A percentile compares a stretch with the other conserved stretches of the same genome.
Evolutionary conservation across 2,888 invertebrate species (phyloP).

Genomic region (Parasteatoda lunata): DNA sequence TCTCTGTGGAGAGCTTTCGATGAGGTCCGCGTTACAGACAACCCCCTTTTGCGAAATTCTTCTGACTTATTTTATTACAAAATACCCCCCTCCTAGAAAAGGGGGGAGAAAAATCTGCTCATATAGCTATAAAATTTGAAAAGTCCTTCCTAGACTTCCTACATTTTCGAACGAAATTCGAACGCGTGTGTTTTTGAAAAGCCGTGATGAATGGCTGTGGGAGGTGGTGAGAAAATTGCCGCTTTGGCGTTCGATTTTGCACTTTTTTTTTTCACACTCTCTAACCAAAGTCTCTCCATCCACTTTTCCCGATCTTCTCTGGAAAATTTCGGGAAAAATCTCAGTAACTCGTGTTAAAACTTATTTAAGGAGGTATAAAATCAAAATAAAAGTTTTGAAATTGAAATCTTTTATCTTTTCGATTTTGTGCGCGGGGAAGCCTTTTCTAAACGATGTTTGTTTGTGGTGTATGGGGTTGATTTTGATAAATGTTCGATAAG

Average conservation of each 20-base stretch:
- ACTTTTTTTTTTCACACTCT: constrained; percentile 16
- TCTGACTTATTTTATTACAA: constrained; percentile 60
- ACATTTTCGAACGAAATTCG: constrained; percentile 18
- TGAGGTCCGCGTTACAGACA: constrained; percentile 41
- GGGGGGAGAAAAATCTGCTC: neutral
- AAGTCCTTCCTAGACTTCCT: neutral
- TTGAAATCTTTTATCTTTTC: neutral
- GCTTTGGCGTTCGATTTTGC: constrained; percentile 41
- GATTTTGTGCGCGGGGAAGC: neutral
- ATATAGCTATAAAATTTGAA: neutral
- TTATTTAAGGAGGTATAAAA: neutral
- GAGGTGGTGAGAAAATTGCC: constrained; percentile 49
- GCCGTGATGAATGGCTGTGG: constrained; percentile 54
- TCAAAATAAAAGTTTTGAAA: neutral
- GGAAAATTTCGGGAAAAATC: neutral
- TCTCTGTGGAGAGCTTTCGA: constrained; percentile 30
- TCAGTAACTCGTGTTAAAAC: neutral
- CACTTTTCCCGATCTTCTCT: neutral
- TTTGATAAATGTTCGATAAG: neutral
- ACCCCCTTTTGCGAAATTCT: constrained; percentile 53
- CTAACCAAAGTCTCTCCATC: neutral
- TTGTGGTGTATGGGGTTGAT: neutral
- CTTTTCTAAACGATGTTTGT: neutral
- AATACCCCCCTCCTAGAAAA: constrained; percentile 26
- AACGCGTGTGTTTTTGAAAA: constrained; percentile 67